Evolutionary conservation across 2,113 vertebrate species (phyloP).

Genomic region (Capra hircus): DNA sequence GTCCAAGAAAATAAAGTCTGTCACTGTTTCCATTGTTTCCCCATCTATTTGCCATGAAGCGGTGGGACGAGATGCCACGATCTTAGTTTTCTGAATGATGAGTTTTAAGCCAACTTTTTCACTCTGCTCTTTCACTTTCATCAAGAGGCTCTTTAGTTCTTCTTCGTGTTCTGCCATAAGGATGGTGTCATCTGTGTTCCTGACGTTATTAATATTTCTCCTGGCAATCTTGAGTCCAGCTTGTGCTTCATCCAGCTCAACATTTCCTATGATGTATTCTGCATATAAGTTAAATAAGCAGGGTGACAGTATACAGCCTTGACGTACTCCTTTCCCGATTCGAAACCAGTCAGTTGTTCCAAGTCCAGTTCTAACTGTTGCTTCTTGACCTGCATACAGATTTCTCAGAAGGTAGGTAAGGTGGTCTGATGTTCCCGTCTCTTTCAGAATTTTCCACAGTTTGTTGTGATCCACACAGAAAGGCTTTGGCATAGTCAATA

Average conservation of each 20-base stretch:
- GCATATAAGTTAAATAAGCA: neutral
- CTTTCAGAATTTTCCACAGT: neutral
- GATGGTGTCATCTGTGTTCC: neutral
- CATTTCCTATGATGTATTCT: neutral
- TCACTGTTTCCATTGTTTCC: neutral
- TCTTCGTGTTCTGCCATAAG: neutral
- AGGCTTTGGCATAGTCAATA: neutral
- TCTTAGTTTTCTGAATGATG: neutral
- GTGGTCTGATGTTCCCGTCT: neutral
- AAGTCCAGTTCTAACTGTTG: neutral
- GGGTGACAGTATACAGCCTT: neutral
- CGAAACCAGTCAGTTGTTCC: neutral
- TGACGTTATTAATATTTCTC: neutral
- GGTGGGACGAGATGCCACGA: neutral
- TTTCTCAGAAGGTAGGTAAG: neutral
- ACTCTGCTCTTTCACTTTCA: neutral
- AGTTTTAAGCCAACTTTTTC: neutral
- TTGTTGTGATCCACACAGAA: neutral
- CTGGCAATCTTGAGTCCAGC: neutral
- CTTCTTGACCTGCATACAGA: neutral
- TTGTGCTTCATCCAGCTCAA: neutral
- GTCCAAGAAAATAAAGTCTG: neutral
- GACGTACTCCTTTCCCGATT: neutral
- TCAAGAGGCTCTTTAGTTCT: neutral
- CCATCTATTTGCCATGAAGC: neutral